These are phyloP conservation scores for Pitta sordida DNA, from an alignment of 2,113 vertebrate species.

Conservation along the genomic window DNA sequence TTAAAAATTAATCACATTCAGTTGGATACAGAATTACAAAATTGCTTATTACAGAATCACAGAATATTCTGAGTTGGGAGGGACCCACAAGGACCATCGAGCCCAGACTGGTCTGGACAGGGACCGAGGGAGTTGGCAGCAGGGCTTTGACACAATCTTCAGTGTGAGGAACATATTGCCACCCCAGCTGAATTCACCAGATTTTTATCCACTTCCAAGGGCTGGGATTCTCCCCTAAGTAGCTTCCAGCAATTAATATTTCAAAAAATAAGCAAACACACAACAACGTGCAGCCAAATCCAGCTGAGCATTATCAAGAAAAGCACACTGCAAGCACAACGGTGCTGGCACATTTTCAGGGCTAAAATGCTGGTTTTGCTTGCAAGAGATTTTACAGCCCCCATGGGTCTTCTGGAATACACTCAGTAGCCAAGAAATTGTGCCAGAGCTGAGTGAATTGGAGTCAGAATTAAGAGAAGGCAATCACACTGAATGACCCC, in stretches of 20 bases:
- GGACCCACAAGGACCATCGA: background rate
- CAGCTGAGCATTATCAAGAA: background rate
- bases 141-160: background rate
- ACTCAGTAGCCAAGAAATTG: background rate
- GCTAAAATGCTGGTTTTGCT: background rate
- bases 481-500: background rate
- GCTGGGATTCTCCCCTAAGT: background rate
- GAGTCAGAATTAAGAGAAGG: background rate
- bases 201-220: background rate
- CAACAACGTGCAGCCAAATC: background rate
- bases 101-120: background rate
- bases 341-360: background rate
- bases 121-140: background rate
- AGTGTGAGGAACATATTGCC: background rate
- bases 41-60: background rate
- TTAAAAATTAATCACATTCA: background rate
- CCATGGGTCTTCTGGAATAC: background rate
- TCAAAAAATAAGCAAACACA: background rate
- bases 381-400: background rate
- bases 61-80: background rate
- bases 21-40: background rate
- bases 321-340: background rate
- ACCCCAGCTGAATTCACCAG: background rate
- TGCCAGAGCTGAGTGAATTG: background rate
- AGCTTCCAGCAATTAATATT: background rate